Evolutionary conservation across 2,888 invertebrate genomes (phyloP), one percentile per base, ranked within the genome.

Genomic region (Patella caerulea): DNA sequence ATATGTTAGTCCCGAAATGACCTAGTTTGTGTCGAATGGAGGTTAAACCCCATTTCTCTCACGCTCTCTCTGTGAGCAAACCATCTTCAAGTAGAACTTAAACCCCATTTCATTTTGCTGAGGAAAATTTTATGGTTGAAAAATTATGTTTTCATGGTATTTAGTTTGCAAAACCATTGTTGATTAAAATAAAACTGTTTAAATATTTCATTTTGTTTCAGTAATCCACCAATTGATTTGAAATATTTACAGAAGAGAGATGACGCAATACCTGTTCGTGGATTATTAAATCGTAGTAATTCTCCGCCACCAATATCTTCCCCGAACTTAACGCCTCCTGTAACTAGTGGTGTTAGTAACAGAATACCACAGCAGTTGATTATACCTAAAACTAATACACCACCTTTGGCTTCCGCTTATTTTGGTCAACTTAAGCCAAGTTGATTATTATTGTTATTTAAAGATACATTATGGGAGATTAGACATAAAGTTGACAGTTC

Each of bases 221-320:
- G 90, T 81, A 88, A 90, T 75, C 88, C 88, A 29, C 88, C 88
- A 12, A 71, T 90, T 75, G 90, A 90, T 80, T 86, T 87, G 7
- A 87, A 88, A 79, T 90, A 89, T 74, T 81, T 90, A 2, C 87
- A 87, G 78, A 87, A 86, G 73, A 77, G 87, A 77, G 88, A 88
- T 71, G 89, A 87, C 78, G 87, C 86, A 80, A 88, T 89, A 79
- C 83, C 87, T 19, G 75, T 88, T 2, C 78, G 88, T 24, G 86
- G 86, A 11, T 77, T 86, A 14, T 80, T 83, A 24, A 79, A 81
- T 54, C 78, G 81, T 11, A 81, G 82, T 54, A 65, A 74, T 19
- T 86, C 86, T 15, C 88, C 86, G 1, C 84, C 85, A 12, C 71
- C 81, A 11, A 81, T 85, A 73, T 83, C 82, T 65, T 65, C 52